phyloP scores from a whole-genome alignment of 1,140 invertebrate species.

The Heliconius melpomene region DNA sequence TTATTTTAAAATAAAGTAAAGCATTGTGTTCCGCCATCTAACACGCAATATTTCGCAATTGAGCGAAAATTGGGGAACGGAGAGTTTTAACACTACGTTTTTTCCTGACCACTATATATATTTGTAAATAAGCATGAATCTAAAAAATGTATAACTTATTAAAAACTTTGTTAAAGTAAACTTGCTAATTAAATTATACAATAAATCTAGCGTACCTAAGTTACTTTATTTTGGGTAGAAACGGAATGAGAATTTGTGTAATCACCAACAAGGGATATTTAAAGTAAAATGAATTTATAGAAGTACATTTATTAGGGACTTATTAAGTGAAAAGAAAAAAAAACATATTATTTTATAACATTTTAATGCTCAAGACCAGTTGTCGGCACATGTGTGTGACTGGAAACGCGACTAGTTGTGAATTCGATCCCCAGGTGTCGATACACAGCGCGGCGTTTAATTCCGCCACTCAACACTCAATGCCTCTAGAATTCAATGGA shows the following conservation, averaged over 20 bases:
- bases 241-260: conserved; percentile 7
- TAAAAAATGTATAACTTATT: neutral
- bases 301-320: neutral
- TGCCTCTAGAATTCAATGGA: too few relatives aligned
- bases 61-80: neutral
- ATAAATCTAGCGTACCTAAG: neutral
- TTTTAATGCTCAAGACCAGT: too few relatives aligned
- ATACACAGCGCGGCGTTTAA: too few relatives aligned
- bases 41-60: neutral
- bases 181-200: neutral
- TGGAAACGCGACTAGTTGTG: too few relatives aligned
- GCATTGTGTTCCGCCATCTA: neutral
- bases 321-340: neutral
- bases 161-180: neutral
- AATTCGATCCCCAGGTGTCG: too few relatives aligned
- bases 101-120: neutral
- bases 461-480: too few relatives aligned
- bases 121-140: neutral
- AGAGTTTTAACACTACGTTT: neutral
- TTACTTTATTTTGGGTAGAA: neutral
- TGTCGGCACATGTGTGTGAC: too few relatives aligned
- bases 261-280: conserved; percentile 2
- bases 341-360: neutral
- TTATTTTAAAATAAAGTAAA: too few relatives aligned
- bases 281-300: neutral